Base-by-base conservation (phyloP, 2,888 invertebrate genomes). In the Lepidocyrtoides sp. region DNA sequence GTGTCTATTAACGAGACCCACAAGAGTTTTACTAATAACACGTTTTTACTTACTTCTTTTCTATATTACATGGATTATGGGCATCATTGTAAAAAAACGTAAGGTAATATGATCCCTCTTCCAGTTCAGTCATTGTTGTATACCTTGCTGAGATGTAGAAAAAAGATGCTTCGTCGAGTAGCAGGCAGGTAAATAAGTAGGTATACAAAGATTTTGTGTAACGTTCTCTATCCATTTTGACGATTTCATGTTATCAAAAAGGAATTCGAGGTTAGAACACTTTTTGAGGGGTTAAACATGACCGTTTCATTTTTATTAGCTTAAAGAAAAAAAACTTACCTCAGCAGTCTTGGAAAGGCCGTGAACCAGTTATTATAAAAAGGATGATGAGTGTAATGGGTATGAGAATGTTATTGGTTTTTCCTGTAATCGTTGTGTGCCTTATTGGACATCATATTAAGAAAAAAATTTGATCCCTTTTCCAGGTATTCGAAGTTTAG, bases 1-100 rank as follows among this genome's bases (percentile, higher is more conserved):
- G 69, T 66, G 84, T 84, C 84, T 84, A 84, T 84, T 84, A 84
- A 75, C 84, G 69, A 48, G 48, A 44, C 69, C 51, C 66, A 12
- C 41, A 66, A 26, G 29, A 69, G 17, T 48, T 84, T 29, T 29
- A 20, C 51, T 84, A 84, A 66, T 69, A 69, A 69, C 44, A 32
- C n/a, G n/a, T 23, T 51, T 48, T 23, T 44, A 75, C 48, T 23
- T 41, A 1, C 41, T n/a, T 29, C 0, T 17, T 29, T 60, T 82
- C 10, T 60, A 82, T 23, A 82, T 54, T 36, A 63, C 57, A 29
- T 0, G 48, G 14, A 75, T 36, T 60, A 57, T 26, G 26, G n/a
- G 14, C 4, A 8, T 44, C 60, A 10, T 60, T 26, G 60, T 60
- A n/a, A 60, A 60, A 60, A 57, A 20, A 7, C 36, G 23, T n/a